A percentile compares a stretch with the other conserved stretches of the same genome.
These are phyloP conservation scores for Heliconius eleuchia DNA, from an alignment of 1,140 invertebrate species.

Conservation along the genomic window DNA sequence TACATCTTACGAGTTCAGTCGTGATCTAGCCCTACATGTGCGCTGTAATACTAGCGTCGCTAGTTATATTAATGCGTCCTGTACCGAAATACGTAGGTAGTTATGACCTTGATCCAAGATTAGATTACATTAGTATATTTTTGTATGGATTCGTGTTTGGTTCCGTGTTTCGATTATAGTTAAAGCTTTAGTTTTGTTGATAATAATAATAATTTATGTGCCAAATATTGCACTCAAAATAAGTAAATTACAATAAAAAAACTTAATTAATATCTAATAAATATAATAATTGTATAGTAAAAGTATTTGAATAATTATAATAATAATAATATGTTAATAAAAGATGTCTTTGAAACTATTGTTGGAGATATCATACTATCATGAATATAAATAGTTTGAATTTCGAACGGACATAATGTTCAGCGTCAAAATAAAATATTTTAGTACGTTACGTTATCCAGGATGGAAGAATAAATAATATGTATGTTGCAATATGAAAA, in stretches of 20 bases:
- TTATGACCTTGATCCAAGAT: conserved; percentile 2
- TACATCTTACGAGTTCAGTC: neutral
- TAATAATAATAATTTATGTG: neutral
- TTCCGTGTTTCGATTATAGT: neutral
- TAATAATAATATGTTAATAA: too few relatives aligned
- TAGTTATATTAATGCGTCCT: neutral
- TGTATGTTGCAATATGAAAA: too few relatives aligned
- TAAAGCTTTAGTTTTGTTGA: neutral
- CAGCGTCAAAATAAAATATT: too few relatives aligned
- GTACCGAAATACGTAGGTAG: neutral
- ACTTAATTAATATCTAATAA: too few relatives aligned
- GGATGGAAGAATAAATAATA: too few relatives aligned
- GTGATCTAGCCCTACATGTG: neutral
- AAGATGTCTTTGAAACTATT: too few relatives aligned
- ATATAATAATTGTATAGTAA: too few relatives aligned
- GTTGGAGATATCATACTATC: too few relatives aligned
- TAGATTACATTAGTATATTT: neutral
- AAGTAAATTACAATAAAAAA: neutral
- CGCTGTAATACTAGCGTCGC: neutral
- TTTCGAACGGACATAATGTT: too few relatives aligned
- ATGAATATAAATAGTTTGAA: too few relatives aligned
- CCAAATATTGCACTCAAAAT: neutral
- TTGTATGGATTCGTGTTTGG: neutral
- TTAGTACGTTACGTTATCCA: too few relatives aligned
- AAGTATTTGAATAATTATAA: too few relatives aligned